phyloP scores from a whole-genome alignment of 2,113 vertebrate species.

The Martes martes region DNA sequence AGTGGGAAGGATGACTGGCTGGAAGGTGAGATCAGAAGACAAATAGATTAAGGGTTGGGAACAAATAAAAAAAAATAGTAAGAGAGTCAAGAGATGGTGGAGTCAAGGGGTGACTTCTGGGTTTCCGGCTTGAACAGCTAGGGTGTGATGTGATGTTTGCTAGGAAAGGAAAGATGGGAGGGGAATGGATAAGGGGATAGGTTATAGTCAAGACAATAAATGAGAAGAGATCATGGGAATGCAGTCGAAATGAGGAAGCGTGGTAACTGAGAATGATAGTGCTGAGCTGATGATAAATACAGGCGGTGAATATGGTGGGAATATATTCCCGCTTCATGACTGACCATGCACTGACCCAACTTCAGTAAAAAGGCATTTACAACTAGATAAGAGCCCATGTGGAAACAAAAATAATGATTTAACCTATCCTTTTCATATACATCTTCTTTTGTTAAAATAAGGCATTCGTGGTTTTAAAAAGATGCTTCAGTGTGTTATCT shows the following conservation, averaged over 20 bases:
- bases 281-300: background rate
- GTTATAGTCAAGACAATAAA: background rate
- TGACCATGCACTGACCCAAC: background rate
- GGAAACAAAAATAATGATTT: slow-evolving; percentile 38
- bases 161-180: background rate
- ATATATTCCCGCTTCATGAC: background rate
- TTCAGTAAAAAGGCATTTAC: background rate
- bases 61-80: background rate
- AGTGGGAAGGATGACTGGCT: background rate
- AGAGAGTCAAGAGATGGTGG: background rate
- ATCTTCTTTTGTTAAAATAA: slow-evolving; percentile 44
- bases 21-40: background rate
- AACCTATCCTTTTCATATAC: background rate
- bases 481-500: background rate
- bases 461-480: slow-evolving; percentile 37
- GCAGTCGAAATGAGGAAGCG: background rate
- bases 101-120: background rate
- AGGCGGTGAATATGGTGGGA: background rate
- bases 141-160: background rate
- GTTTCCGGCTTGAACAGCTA: background rate
- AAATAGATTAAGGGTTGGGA: background rate
- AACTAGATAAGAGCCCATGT: background rate
- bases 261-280: background rate
- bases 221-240: background rate
- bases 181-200: background rate